These are phyloP conservation scores for Proisotoma minuta DNA, from an alignment of 2,888 invertebrate species.

Conservation along the genomic window DNA sequence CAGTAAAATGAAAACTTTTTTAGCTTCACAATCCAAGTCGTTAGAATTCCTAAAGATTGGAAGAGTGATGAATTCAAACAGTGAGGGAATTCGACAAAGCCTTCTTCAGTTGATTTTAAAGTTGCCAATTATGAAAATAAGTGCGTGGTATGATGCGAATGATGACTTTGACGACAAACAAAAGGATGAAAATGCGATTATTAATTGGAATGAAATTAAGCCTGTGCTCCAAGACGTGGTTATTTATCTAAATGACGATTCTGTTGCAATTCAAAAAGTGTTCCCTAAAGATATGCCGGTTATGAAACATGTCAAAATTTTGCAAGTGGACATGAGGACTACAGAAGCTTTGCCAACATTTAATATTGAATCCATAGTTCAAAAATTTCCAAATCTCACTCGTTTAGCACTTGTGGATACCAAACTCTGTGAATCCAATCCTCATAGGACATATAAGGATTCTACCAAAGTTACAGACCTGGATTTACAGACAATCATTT, in stretches of 20 bases:
- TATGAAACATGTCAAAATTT: neutral
- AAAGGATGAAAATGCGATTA: too few relatives aligned
- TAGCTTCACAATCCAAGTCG: too few relatives aligned
- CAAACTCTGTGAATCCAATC: neutral
- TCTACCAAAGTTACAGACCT: constrained; percentile 1
- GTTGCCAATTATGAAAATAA: too few relatives aligned
- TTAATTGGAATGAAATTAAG: too few relatives aligned
- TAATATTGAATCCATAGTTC: neutral
- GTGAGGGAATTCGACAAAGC: too few relatives aligned
- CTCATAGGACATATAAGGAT: neutral
- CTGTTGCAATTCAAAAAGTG: neutral
- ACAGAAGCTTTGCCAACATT: neutral
- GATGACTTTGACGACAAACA: too few relatives aligned
- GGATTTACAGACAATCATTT: constrained; percentile 2
- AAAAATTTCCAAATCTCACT: neutral
- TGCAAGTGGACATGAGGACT: neutral
- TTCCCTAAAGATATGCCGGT: neutral
- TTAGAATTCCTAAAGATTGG: too few relatives aligned
- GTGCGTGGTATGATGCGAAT: too few relatives aligned
- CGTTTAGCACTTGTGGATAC: neutral
- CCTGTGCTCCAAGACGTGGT: too few relatives aligned
- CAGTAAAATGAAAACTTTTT: too few relatives aligned
- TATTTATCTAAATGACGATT: neutral
- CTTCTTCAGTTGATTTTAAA: too few relatives aligned
- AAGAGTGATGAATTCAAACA: too few relatives aligned